Evolutionary conservation across 2,113 vertebrate species (phyloP), one percentile per base, ranked within the genome.

Genomic region (Mola mola): DNA sequence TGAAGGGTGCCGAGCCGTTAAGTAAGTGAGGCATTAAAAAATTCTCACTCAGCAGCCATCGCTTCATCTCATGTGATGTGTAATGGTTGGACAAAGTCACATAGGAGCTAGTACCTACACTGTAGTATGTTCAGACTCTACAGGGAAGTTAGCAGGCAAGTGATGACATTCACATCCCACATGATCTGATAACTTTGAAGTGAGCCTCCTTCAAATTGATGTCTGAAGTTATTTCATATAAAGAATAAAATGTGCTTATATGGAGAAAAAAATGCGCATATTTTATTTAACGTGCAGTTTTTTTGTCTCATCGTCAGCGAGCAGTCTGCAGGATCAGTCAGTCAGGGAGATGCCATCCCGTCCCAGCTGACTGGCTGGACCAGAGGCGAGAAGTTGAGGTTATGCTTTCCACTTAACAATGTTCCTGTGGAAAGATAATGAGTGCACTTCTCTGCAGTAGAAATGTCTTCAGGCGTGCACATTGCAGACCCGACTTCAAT

Each of bases 361-460:
- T 22, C 16, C 22, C 40, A 20, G 47, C 51, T 21, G 61, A 33
- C 51, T 5, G 57, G 17, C 25, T 9, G 2, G 36, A 63, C 36
- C 49, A 38, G 24, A 49, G 60, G 56, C 43, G 22, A 66, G 60
- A 65, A 21, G 43, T 9, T 7, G 37, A 61, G 82, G 69, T 72
- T 58, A 21, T 5, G n/a, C 29, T 40, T 61, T 49, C 6, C 37
- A 63, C 59, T 62, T 59, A 58, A 82, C 61, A 22, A 56, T 11
- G 33, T 36, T 69, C 49, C 16, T 52, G 71, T 79, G 49, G 57
- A 16, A 20, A 46, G 59, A 79, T 83, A 83, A 87, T 53, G 62
- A 83, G 68, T 4, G 34, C 13, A 2, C 44, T 41, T 38, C 71
- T 51, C 58, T 2, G 21, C 48, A 34, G 51, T 58, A 47, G 48